phyloP scores from a whole-genome alignment of 2,113 vertebrate species.

The Halichoeres trimaculatus region DNA sequence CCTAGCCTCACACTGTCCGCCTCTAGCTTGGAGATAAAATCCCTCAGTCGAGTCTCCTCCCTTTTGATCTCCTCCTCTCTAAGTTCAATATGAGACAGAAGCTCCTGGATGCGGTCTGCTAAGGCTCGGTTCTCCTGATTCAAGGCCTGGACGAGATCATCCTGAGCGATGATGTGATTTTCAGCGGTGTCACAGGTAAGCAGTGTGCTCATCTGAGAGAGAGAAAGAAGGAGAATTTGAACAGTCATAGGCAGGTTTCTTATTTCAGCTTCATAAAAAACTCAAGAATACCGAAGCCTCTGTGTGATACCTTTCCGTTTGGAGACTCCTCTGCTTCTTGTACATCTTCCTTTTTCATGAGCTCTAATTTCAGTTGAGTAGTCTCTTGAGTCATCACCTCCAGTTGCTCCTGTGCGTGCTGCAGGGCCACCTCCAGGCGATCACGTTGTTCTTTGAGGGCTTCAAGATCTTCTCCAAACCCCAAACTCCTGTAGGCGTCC shows the following conservation, averaged over 20 bases:
- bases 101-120: constrained; percentile 60
- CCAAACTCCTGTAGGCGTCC: constrained; percentile 54
- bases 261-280: not conserved
- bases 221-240: constrained; percentile 7
- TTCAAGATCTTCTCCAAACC: constrained; percentile 53
- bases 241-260: not conserved
- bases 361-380: constrained; percentile 42
- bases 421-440: constrained; percentile 38
- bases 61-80: constrained; percentile 44
- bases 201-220: constrained; percentile 31
- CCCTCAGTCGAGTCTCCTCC: constrained; percentile 26
- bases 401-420: constrained; percentile 55
- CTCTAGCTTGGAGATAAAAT: constrained; percentile 17
- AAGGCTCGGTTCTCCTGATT: constrained; percentile 81
- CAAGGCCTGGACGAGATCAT: constrained; percentile 67
- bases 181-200: not conserved
- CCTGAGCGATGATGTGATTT: constrained; percentile 22
- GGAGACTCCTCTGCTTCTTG: constrained; percentile 8
- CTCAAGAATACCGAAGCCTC: fast-evolving
- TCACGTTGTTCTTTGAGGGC: constrained; percentile 48
- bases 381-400: constrained; percentile 59
- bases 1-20: constrained; percentile 6
- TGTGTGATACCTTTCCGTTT: constrained; percentile 47
- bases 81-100: constrained; percentile 64
- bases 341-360: constrained; percentile 48